phyloP scores from a whole-genome alignment of 1,140 invertebrate species.

The Pseudachorutes palmiensis region DNA sequence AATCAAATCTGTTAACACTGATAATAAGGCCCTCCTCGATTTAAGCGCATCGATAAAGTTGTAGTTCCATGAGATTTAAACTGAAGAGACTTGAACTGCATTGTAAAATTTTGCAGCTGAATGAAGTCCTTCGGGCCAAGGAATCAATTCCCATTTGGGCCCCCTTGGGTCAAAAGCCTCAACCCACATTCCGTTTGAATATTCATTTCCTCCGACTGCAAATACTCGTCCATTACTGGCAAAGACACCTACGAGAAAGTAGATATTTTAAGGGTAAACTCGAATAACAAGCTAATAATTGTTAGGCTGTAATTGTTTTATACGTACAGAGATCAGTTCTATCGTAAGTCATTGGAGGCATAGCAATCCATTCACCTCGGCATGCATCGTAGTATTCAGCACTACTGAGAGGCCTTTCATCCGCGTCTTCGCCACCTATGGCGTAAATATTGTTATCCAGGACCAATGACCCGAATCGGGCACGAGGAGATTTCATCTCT shows the following conservation, averaged over 20 bases:
- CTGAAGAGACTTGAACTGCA: background rate
- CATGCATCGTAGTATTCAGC: background rate
- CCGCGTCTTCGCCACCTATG: background rate
- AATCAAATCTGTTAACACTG: too few relatives aligned
- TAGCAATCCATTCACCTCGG: background rate
- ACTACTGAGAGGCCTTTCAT: background rate
- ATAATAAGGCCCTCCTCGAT: too few relatives aligned
- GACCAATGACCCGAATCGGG: background rate
- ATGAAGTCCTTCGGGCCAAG: background rate
- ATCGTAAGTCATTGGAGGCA: background rate
- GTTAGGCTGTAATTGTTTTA: background rate
- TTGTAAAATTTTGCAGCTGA: background rate
- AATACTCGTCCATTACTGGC: background rate
- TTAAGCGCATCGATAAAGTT: too few relatives aligned
- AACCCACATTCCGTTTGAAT: background rate
- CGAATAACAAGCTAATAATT: background rate
- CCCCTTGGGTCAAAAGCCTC: background rate
- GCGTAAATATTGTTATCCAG: background rate
- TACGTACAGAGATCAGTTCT: background rate
- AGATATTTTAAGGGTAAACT: background rate
- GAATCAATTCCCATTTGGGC: background rate
- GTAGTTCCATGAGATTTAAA: too few relatives aligned
- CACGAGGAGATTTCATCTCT: background rate
- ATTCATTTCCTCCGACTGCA: background rate
- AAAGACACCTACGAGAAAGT: background rate